phyloP scores from a whole-genome alignment of 2,113 vertebrate species.

The Gymnobelideus leadbeateri region DNA sequence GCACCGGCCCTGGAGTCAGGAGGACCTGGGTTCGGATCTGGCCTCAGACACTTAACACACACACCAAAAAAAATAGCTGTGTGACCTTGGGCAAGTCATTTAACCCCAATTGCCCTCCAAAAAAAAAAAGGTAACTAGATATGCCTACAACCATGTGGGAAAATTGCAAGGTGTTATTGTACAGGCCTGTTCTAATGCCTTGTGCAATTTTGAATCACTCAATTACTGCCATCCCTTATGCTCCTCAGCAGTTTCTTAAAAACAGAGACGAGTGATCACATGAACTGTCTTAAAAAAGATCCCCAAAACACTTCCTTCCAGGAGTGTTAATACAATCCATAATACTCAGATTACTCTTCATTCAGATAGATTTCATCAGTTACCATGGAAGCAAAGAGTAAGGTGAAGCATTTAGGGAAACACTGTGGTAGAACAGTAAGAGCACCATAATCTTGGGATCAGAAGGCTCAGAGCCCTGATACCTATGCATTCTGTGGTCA shows the following conservation, averaged over 20 bases:
- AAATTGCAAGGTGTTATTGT: background rate
- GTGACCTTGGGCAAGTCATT: too few relatives aligned
- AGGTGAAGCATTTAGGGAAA: background rate
- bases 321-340: background rate
- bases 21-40: too few relatives aligned
- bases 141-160: background rate
- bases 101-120: too few relatives aligned
- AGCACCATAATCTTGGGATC: background rate
- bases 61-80: too few relatives aligned
- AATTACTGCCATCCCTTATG: background rate
- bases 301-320: background rate
- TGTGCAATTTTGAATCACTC: background rate
- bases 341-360: background rate
- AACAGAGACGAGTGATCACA: background rate
- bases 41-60: too few relatives aligned
- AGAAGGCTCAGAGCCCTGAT: background rate
- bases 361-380: background rate
- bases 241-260: background rate
- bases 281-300: background rate
- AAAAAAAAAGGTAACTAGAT: background rate
- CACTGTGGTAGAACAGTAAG: background rate
- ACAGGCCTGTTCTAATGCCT: background rate
- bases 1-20: too few relatives aligned
- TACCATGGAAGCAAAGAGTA: background rate
- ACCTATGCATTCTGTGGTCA: background rate